Percentiles rank a stretch among this genome's conserved stretches.
phyloP scores from a whole-genome alignment of 2,888 invertebrate species.

The Drosophila hawaiiensis region DNA sequence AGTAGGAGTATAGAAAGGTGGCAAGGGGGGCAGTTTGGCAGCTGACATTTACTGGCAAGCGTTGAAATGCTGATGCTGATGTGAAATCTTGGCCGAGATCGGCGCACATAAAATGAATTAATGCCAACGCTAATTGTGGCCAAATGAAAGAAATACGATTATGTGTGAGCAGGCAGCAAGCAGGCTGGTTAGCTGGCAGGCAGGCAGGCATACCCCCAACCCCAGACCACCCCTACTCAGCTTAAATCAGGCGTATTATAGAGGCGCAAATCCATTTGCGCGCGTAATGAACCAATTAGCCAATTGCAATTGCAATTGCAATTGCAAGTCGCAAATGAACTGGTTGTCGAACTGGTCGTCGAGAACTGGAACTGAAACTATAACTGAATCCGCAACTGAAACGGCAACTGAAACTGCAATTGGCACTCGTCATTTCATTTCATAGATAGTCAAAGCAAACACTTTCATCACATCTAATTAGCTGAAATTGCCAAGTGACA shows the following conservation, averaged over 20 bases:
- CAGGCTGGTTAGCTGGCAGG: too few species aligned
- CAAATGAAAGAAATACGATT: slow-evolving; percentile 60
- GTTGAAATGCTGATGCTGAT: slow-evolving; percentile 61
- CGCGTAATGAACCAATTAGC: slow-evolving; percentile 83
- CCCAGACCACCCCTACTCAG: neutral
- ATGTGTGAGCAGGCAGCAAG: slow-evolving; percentile 15
- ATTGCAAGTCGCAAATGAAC: slow-evolving; percentile 52
- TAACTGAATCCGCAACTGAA: neutral
- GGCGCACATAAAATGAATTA: slow-evolving; percentile 64
- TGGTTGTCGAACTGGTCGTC: slow-evolving; percentile 19
- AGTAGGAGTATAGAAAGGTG: slow-evolving; percentile 11
- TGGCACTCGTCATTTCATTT: neutral
- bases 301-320: slow-evolving; percentile 65
- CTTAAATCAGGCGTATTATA: slow-evolving; percentile 73
- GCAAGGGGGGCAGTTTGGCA: slow-evolving; percentile 47
- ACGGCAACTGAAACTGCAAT: slow-evolving; percentile 1
- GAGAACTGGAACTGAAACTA: slow-evolving; percentile 14
- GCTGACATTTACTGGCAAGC: slow-evolving; percentile 81
- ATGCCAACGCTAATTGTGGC: slow-evolving; percentile 78
- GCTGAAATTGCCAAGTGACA: slow-evolving; percentile 79
- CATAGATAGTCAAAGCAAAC: neutral
- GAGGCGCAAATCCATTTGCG: slow-evolving; percentile 82
- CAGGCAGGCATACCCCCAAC: neutral
- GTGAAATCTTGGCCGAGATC: slow-evolving; percentile 41
- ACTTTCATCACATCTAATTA: slow-evolving; percentile 82